A percentile compares a stretch with the other conserved stretches of the same genome.
phyloP scores from a whole-genome alignment of 1,140 invertebrate genomes.

The Nasonia vitripennis region DNA sequence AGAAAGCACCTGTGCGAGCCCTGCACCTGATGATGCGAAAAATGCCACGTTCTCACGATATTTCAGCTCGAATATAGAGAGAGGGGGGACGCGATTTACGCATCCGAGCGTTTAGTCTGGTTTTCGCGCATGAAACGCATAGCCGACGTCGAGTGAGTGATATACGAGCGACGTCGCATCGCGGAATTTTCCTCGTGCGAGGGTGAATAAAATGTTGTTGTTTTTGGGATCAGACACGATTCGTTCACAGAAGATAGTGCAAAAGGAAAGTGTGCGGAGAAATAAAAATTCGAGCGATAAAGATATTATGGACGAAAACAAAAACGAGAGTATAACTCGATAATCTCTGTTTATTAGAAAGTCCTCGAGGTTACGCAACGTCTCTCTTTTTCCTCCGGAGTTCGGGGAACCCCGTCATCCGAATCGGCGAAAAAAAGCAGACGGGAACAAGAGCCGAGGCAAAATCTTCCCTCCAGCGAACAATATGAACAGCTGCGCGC shows the following conservation, averaged over 20 bases:
- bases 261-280: no score
- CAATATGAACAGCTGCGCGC: neutral
- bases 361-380: neutral
- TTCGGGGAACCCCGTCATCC: neutral
- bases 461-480: neutral
- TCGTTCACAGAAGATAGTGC: no score
- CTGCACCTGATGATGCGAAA: neutral
- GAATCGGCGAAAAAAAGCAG: neutral
- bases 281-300: neutral
- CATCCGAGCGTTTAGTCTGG: neutral
- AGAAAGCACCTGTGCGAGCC: neutral
- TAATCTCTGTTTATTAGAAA: neutral
- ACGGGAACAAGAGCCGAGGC: neutral
- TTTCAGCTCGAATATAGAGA: neutral
- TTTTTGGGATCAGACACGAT: no score
- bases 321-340: neutral
- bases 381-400: neutral
- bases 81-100: neutral
- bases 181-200: no score
- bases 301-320: neutral
- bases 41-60: neutral
- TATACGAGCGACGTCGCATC: neutral
- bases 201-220: neutral
- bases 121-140: neutral
- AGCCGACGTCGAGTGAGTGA: neutral